Evolutionary conservation across 1,140 invertebrate genomes (phyloP).

Genomic region (Sminthurides bifidus): DNA sequence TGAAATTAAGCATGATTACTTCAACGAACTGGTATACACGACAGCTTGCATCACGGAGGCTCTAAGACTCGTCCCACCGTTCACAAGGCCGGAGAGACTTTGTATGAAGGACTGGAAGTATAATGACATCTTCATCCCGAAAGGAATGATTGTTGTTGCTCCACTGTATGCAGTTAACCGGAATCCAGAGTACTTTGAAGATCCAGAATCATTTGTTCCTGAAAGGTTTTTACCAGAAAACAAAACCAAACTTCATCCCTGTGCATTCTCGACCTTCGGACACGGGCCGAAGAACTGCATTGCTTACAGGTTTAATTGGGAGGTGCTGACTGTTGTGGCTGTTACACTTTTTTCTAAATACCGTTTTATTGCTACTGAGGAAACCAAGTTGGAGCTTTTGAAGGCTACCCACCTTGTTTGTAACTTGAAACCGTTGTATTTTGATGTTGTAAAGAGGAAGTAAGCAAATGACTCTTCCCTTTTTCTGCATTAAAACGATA

Average conservation of each 20-base stretch:
- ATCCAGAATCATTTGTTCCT: conserved; percentile 43
- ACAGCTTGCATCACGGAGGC: conserved; percentile 17
- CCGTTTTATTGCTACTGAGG: background rate
- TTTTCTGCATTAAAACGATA: too few species aligned
- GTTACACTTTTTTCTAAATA: background rate
- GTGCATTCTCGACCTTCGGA: conserved; percentile 48
- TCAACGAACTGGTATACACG: conserved; percentile 19
- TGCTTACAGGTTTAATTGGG: background rate
- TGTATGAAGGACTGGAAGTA: conserved; percentile 22
- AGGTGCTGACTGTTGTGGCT: background rate
- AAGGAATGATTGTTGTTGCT: conserved; percentile 42
- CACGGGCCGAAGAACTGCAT: conserved; percentile 45
- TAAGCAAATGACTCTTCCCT: too few species aligned
- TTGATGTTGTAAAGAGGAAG: too few species aligned
- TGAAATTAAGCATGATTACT: conserved; percentile 9
- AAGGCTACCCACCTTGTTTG: too few species aligned
- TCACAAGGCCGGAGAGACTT: conserved; percentile 16
- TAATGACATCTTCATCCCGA: conserved; percentile 20
- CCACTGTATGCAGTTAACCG: conserved; percentile 48
- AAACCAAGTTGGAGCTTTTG: too few species aligned
- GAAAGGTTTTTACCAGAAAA: conserved; percentile 40
- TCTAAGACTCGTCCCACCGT: conserved; percentile 10
- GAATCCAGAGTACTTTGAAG: conserved; percentile 45
- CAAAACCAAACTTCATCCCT: conserved; percentile 38
- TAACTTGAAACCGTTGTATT: too few species aligned